A percentile compares a stretch with the other conserved stretches of the same genome.
Evolutionary conservation across 2,888 invertebrate species (phyloP).

Genomic region (Minunthozetes semirufus): DNA sequence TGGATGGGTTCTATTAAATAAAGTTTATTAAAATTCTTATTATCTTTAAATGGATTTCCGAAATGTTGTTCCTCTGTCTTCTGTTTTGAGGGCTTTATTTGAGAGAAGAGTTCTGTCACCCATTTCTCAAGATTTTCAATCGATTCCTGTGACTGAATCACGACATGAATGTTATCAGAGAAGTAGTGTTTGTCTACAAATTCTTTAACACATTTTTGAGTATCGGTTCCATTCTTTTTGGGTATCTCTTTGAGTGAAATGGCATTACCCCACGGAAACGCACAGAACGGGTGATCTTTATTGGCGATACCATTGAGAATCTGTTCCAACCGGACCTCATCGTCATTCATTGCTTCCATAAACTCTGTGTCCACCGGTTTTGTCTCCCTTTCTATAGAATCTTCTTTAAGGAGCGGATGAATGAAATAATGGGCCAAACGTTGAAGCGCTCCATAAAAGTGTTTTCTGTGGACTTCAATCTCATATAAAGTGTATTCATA

Average conservation of each 20-base stretch:
- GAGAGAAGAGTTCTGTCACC: slow-evolving; percentile 31
- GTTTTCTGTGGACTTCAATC: slow-evolving; percentile 36
- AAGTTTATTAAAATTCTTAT: slow-evolving; percentile 45
- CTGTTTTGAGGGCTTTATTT: background rate
- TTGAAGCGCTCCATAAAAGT: slow-evolving; percentile 28
- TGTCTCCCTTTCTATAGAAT: slow-evolving; percentile 36
- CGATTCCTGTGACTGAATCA: slow-evolving; percentile 38
- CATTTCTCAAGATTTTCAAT: slow-evolving; percentile 35
- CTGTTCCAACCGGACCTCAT: slow-evolving; percentile 31
- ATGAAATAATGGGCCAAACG: slow-evolving; percentile 32
- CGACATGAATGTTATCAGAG: slow-evolving; percentile 38
- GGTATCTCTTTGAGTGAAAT: slow-evolving; percentile 33
- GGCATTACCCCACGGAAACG: slow-evolving; percentile 37
- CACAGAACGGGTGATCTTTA: slow-evolving; percentile 29
- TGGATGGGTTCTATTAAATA: slow-evolving; percentile 48
- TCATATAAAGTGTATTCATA: slow-evolving; percentile 37
- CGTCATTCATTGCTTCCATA: slow-evolving; percentile 12
- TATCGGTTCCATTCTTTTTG: slow-evolving; percentile 29
- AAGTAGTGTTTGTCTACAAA: slow-evolving; percentile 35
- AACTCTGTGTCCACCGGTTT: slow-evolving; percentile 38
- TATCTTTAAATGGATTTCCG: slow-evolving; percentile 44
- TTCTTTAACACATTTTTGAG: slow-evolving; percentile 28
- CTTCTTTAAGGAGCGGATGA: slow-evolving; percentile 26
- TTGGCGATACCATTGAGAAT: slow-evolving; percentile 27
- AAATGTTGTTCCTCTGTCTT: background rate